phyloP scores from a whole-genome alignment of 2,113 vertebrate species.

The Melanerpes formicivorus region DNA sequence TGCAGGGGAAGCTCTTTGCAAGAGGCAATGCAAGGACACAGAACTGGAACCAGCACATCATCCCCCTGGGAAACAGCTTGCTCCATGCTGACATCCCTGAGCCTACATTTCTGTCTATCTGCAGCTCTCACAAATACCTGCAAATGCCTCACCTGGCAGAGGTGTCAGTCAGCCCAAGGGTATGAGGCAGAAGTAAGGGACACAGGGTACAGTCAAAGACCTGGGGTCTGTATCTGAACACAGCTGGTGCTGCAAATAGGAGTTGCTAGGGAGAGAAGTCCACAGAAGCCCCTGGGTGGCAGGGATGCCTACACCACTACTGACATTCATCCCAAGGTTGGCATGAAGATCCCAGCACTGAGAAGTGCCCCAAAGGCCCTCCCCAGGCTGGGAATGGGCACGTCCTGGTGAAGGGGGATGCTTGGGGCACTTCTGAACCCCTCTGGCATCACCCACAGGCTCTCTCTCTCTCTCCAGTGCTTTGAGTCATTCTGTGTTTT shows the following conservation, averaged over 20 bases:
- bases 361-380: neutral
- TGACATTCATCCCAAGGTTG: neutral
- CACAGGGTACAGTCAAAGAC: neutral
- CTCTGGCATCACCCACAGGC: neutral
- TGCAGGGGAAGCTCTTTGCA: neutral
- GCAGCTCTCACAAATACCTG: neutral
- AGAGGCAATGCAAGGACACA: neutral
- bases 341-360: neutral
- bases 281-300: neutral
- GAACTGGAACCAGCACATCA: neutral
- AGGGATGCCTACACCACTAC: neutral
- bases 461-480: neutral
- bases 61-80: neutral
- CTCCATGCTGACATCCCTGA: neutral
- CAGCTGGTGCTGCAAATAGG: neutral
- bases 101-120: neutral
- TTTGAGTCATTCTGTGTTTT: conserved; percentile 42
- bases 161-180: neutral
- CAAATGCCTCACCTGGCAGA: neutral
- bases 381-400: accelerated
- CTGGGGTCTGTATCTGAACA: neutral
- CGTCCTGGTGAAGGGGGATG: neutral
- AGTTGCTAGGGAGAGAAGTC: neutral
- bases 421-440: neutral
- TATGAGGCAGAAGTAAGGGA: neutral